phyloP scores from a whole-genome alignment of 2,113 vertebrate species.

The Pelmatolapia mariae region DNA sequence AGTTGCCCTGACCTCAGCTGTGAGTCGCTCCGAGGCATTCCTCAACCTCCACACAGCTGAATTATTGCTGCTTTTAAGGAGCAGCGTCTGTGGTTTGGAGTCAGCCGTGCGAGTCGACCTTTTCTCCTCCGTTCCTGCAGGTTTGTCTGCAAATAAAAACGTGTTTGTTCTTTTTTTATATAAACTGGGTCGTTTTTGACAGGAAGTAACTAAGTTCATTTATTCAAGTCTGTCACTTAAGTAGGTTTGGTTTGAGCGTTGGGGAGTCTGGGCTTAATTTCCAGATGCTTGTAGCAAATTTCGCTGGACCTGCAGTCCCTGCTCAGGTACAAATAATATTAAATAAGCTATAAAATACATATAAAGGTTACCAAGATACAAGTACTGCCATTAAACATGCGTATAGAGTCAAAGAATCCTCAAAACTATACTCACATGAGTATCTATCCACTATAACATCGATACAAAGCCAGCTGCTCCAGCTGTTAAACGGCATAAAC shows the following conservation, averaged over 20 bases:
- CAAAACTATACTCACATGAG: background rate
- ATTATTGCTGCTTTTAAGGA: background rate
- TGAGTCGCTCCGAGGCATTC: background rate
- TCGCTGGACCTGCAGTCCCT: accelerated
- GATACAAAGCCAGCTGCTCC: accelerated
- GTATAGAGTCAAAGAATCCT: background rate
- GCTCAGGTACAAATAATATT: background rate
- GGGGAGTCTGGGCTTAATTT: background rate
- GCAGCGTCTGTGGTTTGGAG: background rate
- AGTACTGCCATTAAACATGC: background rate
- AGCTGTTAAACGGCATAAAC: accelerated
- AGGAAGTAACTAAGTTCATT: accelerated
- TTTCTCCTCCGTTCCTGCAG: background rate
- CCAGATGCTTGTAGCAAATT: background rate
- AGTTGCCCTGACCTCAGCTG: background rate
- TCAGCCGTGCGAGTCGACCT: background rate
- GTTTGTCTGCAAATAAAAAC: background rate
- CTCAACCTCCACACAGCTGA: background rate
- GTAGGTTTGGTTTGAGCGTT: background rate
- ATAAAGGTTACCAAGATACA: accelerated
- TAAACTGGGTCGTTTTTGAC: background rate
- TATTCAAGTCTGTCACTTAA: background rate
- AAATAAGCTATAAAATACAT: accelerated
- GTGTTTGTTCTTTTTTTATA: background rate
- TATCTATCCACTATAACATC: background rate